A percentile compares a stretch with the other conserved stretches of the same genome.
Conservation (phyloP, 2,888 invertebrate genomes). For the Xylophagus ater region DNA sequence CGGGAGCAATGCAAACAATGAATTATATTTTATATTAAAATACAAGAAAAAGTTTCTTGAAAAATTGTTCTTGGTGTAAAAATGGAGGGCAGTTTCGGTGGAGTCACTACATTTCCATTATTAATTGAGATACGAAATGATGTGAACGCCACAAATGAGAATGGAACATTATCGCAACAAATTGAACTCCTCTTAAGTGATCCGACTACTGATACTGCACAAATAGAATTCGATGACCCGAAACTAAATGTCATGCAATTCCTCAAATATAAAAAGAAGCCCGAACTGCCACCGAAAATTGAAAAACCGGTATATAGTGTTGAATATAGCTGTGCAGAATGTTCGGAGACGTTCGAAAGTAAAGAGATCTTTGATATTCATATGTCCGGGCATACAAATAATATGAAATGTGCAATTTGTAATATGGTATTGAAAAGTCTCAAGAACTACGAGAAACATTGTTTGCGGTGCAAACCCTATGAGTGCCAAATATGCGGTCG, state of each 20-base stretch:
- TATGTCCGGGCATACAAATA: slow-evolving; percentile 37
- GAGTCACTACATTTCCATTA: slow-evolving; percentile 19
- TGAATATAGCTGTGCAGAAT: slow-evolving; percentile 33
- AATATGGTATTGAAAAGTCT: slow-evolving; percentile 38
- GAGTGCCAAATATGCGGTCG: slow-evolving; percentile 39
- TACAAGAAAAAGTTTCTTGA: too few species aligned
- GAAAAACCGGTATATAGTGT: slow-evolving; percentile 19
- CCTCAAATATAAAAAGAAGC: not conserved
- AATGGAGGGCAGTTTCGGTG: slow-evolving; percentile 18
- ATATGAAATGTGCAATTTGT: slow-evolving; percentile 39
- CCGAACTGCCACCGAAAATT: too few species aligned
- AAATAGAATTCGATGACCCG: slow-evolving; percentile 21
- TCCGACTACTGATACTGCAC: slow-evolving; percentile 21
- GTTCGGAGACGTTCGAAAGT: slow-evolving; percentile 35
- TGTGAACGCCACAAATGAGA: slow-evolving; percentile 36
- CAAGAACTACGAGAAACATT: slow-evolving; percentile 39
- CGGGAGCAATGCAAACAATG: too few species aligned
- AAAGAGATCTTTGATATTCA: slow-evolving; percentile 37
- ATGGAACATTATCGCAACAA: slow-evolving; percentile 38
- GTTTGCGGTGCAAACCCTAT: slow-evolving; percentile 38
- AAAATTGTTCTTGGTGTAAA: too few species aligned
- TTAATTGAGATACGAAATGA: slow-evolving; percentile 24
- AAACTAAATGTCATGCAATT: not conserved
- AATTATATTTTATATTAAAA: too few species aligned
- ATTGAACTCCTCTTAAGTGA: slow-evolving; percentile 40